Percentiles rank a stretch among this genome's conserved stretches.
These are phyloP conservation scores for Dasypolia templi DNA, from an alignment of 2,888 invertebrate species.

Conservation along the genomic window DNA sequence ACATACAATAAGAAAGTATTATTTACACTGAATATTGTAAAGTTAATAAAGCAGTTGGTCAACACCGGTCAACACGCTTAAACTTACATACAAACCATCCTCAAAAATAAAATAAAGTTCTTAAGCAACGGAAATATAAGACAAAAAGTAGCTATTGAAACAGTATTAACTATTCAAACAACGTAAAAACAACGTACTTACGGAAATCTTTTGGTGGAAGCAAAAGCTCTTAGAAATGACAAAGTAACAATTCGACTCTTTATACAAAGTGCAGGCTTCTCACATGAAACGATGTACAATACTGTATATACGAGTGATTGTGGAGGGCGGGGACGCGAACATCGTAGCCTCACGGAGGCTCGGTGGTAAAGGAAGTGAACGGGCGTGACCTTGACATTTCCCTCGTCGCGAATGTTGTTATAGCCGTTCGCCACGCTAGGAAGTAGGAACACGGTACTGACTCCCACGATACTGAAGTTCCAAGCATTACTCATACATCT, in stretches of 20 bases:
- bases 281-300: conserved; percentile 24
- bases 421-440: conserved; percentile 65
- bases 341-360: conserved; percentile 66
- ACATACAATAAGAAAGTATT: not conserved
- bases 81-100: conserved; percentile 1
- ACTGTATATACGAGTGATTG: conserved; percentile 29
- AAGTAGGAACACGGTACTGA: conserved; percentile 65
- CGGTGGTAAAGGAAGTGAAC: conserved; percentile 85
- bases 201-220: conserved; percentile 17
- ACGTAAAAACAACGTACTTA: conserved; percentile 25
- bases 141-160: conserved; percentile 12
- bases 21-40: not conserved
- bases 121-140: conserved; percentile 25
- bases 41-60: not conserved
- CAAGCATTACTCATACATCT: conserved; percentile 59
- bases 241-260: conserved; percentile 13
- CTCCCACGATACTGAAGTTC: conserved; percentile 67
- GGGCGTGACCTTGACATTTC: conserved; percentile 88
- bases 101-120: conserved; percentile 6
- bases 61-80: not conserved
- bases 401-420: conserved; percentile 78
- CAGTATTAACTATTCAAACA: conserved; percentile 34
- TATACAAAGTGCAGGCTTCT: conserved; percentile 22
- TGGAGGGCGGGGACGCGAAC: conserved; percentile 62
- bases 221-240: conserved; percentile 29